Percentiles rank a stretch among this genome's conserved stretches.
phyloP scores from a whole-genome alignment of 2,888 invertebrate species.

The Lasioglossum leucozonium region DNA sequence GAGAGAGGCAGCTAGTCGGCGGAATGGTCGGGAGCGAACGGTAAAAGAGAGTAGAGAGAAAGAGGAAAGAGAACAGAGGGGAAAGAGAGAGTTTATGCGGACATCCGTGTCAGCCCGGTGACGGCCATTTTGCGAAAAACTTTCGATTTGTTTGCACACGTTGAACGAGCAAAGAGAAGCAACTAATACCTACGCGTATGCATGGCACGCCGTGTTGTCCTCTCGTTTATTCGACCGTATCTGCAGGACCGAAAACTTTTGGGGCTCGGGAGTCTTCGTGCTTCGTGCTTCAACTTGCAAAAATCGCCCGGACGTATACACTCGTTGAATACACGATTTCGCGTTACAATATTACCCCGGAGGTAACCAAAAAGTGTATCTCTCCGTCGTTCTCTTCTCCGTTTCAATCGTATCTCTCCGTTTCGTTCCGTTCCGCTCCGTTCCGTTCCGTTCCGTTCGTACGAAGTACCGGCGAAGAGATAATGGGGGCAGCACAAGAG shows the following conservation, averaged over 20 bases:
- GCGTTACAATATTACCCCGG: constrained; percentile 53
- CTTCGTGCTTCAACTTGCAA: constrained; percentile 63
- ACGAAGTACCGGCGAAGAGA: constrained; percentile 47
- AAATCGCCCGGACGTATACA: constrained; percentile 59
- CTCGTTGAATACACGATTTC: constrained; percentile 56
- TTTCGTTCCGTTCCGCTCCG: neutral
- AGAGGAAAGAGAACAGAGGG: constrained; percentile 56
- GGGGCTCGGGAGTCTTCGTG: constrained; percentile 64
- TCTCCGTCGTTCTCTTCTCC: neutral
- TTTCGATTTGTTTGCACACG: constrained; percentile 82
- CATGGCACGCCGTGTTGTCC: constrained; percentile 76
- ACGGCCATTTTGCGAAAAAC: constrained; percentile 85
- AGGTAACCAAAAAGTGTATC: constrained; percentile 48
- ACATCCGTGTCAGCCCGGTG: constrained; percentile 83
- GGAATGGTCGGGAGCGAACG: constrained; percentile 59
- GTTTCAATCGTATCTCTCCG: constrained; percentile 42
- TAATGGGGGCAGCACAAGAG: constrained; percentile 49
- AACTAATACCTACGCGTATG: constrained; percentile 82
- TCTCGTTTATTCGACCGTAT: constrained; percentile 73
- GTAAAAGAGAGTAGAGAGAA: constrained; percentile 56
- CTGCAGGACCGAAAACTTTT: constrained; percentile 69
- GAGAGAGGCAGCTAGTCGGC: constrained; percentile 73
- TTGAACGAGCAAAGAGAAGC: constrained; percentile 73
- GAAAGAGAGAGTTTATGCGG: constrained; percentile 78
- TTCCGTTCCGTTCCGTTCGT: constrained; percentile 23